phyloP scores from a whole-genome alignment of 2,113 vertebrate species.

The Ammospiza nelsoni region DNA sequence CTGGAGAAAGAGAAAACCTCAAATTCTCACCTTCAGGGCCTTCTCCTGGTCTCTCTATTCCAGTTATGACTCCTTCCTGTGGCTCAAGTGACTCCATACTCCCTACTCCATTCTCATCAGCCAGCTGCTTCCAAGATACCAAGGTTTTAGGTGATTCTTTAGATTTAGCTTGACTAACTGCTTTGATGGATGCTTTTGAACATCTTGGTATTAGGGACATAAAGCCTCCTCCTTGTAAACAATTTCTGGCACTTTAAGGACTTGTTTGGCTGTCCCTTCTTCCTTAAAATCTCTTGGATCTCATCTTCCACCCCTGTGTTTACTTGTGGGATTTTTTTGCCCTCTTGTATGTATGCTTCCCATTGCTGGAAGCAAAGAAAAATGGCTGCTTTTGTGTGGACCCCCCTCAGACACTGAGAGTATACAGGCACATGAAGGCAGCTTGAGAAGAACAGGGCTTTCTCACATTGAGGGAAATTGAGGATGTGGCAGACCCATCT shows the following conservation, averaged over 20 bases:
- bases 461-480: background rate
- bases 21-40: background rate
- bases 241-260: background rate
- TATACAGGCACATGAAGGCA: background rate
- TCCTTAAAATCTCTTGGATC: background rate
- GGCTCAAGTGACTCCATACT: background rate
- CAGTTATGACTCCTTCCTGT: background rate
- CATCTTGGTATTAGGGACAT: background rate
- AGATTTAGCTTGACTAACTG: background rate
- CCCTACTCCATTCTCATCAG: background rate
- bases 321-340: background rate
- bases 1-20: background rate
- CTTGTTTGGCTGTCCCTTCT: background rate
- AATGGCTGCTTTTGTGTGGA: background rate
- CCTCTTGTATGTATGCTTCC: background rate
- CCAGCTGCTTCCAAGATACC: background rate
- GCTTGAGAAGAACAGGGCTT: background rate
- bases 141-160: background rate
- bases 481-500: background rate
- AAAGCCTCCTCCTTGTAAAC: accelerated
- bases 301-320: background rate
- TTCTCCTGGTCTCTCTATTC: background rate
- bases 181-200: background rate
- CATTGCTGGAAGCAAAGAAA: background rate
- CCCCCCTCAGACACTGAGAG: background rate